These are phyloP conservation scores for Phytoseiulus persimilis DNA, from an alignment of 2,888 invertebrate species.

Conservation along the genomic window DNA sequence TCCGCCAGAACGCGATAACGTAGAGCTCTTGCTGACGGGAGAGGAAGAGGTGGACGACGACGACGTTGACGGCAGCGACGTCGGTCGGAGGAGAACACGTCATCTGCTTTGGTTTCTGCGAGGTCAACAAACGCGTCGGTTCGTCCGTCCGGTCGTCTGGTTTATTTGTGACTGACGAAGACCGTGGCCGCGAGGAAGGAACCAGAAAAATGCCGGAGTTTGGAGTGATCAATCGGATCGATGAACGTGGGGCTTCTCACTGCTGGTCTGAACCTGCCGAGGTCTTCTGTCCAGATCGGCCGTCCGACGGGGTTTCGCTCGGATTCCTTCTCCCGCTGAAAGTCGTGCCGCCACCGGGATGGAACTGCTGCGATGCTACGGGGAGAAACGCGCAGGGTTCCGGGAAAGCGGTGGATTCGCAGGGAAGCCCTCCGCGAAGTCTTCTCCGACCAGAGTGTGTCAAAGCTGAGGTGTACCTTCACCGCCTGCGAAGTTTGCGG, in stretches of 20 bases:
- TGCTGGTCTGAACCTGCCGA: not conserved
- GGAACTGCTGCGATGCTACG: too few species aligned
- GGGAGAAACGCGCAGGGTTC: too few species aligned
- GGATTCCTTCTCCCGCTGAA: not conserved
- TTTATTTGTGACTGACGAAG: not conserved
- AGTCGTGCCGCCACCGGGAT: too few species aligned
- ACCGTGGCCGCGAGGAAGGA: not conserved
- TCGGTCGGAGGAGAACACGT: not conserved
- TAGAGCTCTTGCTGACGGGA: not conserved
- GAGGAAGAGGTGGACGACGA: not conserved
- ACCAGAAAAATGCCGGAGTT: not conserved
- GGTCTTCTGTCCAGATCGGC: too few species aligned
- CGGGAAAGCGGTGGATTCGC: not conserved
- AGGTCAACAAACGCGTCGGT: slow-evolving; percentile 5
- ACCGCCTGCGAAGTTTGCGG: too few species aligned
- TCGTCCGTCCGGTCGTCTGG: not conserved
- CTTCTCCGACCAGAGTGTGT: not conserved
- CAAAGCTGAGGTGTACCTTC: too few species aligned
- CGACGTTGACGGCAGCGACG: not conserved
- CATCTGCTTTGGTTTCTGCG: slow-evolving; percentile 5
- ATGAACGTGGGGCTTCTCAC: not conserved
- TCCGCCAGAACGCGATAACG: not conserved
- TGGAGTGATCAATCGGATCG: not conserved
- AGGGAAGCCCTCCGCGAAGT: not conserved
- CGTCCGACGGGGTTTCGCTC: too few species aligned